Conservation (phyloP, 1,140 invertebrate species). For the Bombus superbus region DNA sequence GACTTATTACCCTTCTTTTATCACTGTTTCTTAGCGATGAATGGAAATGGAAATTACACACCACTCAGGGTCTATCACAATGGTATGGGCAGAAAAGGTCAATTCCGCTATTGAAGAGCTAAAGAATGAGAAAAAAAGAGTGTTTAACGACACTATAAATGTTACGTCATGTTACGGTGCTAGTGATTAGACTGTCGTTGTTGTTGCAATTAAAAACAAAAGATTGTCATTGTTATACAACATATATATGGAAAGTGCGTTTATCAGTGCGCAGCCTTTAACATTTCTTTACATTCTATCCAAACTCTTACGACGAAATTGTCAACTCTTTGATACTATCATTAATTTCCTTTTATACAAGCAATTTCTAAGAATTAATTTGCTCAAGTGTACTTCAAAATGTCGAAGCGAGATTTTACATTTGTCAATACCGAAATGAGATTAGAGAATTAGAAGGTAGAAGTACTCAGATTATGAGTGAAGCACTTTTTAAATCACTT, state of each 20-base stretch:
- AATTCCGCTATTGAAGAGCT: conserved; percentile 88
- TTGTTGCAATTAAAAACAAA: conserved; percentile 26
- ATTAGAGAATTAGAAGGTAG: conserved; percentile 3
- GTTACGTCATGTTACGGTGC: conserved; percentile 37
- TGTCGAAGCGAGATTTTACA: conserved; percentile 9
- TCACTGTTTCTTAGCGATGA: conserved; percentile 82
- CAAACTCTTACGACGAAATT: neutral
- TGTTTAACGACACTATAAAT: conserved; percentile 46
- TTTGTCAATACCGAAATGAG: conserved; percentile 16
- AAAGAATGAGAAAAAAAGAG: conserved; percentile 5
- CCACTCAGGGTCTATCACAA: conserved; percentile 91
- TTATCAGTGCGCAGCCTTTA: conserved; percentile 3
- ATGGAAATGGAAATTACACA: conserved; percentile 89
- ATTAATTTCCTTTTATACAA: conserved; percentile 23
- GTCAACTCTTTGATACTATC: conserved; percentile 13
- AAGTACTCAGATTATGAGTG: conserved; percentile 14
- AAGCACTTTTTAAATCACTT: neutral
- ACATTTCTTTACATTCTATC: neutral
- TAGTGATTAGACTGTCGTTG: conserved; percentile 42
- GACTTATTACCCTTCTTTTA: neutral
- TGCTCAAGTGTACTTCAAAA: conserved; percentile 32
- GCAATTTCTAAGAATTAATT: conserved; percentile 18
- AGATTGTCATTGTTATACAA: conserved; percentile 34
- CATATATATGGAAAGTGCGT: conserved; percentile 2
- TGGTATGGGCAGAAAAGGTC: conserved; percentile 88